These are phyloP conservation scores for Sylvia borin DNA, from an alignment of 2,797 vertebrate genomes.

Conservation along the genomic window DNA sequence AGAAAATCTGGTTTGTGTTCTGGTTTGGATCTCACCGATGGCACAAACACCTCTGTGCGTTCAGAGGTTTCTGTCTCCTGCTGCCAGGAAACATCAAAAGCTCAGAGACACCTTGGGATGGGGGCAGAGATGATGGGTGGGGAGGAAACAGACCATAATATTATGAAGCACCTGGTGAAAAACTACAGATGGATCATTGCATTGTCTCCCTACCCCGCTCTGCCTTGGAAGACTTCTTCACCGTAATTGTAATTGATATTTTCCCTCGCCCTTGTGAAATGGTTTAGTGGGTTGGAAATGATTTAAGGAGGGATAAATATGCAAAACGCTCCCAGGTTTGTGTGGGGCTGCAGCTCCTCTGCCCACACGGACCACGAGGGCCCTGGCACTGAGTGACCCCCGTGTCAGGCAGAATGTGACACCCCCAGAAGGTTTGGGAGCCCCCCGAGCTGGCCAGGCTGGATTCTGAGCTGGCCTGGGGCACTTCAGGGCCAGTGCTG, in stretches of 20 bases:
- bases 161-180: constrained; percentile 18
- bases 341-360: not conserved
- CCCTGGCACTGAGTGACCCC: not conserved
- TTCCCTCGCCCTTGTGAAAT: constrained; percentile 65
- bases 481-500: not conserved
- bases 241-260: constrained; percentile 62
- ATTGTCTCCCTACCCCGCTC: not conserved
- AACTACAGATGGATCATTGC: not conserved
- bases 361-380: not conserved
- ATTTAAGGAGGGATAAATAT: constrained; percentile 62
- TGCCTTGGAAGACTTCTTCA: constrained; percentile 44
- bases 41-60: not conserved
- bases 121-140: not conserved
- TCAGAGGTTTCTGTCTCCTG: not conserved
- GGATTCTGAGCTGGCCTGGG: not conserved
- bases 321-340: constrained; percentile 33
- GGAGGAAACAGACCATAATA: not conserved
- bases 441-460: not conserved
- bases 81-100: not conserved
- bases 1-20: not conserved
- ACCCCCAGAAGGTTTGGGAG: not conserved
- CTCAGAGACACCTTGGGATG: accelerated
- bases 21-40: not conserved
- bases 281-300: constrained; percentile 66
- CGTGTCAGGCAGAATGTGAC: not conserved